Base-by-base conservation (phyloP, 2,113 vertebrate genomes). In the Clarias magur region DNA sequence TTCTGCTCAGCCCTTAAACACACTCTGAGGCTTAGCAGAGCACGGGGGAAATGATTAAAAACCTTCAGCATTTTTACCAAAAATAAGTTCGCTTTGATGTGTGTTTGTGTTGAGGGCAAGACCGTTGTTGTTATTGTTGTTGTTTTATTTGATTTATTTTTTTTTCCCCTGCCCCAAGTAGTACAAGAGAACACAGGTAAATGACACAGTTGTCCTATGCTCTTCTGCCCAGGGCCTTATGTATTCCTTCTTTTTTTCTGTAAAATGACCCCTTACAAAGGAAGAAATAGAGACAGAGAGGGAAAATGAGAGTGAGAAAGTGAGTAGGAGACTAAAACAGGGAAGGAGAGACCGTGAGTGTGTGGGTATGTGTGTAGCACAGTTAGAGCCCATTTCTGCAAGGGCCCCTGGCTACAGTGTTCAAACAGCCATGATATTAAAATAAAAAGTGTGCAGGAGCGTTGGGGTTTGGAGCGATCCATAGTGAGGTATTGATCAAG, bases 341-440 rank as follows among this genome's bases (percentile, higher is more conserved):
- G 4, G 17, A 80, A 63, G 30, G 63, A 25, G 81, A 56, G 21
- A 54, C 16, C 63, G 83, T 21, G 59, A 68, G 84, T 81, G 84
- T 83, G 48, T 86, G 68, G 54, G 80, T 86, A 81, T 86, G 73
- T 79, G 56, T 83, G 68, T 82, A 75, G 60, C 84, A 81, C 73
- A 87, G 86, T 79, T 83, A 87, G 87, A 87, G 85, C 82, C 82
- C 89, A 88, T 90, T 91, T 88, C 82, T 76, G 57, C 9, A 15
- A 85, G 60, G 92, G 94, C 95, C 94, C 73, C 85, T 93, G 93
- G 94, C 95, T 92, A 95, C 85, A 91, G 91, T 92, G 93, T 93
- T 95, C 93, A 95, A 95, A 95, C 92, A 94, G 94, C 93, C 94
- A 88, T 94, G 95, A 94, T 95, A 95, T 95, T 95, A 93, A 94